A percentile compares a stretch with the other conserved stretches of the same genome.
Evolutionary conservation across 2,888 invertebrate genomes (phyloP).

Genomic region (Stenolophus ochropezus): DNA sequence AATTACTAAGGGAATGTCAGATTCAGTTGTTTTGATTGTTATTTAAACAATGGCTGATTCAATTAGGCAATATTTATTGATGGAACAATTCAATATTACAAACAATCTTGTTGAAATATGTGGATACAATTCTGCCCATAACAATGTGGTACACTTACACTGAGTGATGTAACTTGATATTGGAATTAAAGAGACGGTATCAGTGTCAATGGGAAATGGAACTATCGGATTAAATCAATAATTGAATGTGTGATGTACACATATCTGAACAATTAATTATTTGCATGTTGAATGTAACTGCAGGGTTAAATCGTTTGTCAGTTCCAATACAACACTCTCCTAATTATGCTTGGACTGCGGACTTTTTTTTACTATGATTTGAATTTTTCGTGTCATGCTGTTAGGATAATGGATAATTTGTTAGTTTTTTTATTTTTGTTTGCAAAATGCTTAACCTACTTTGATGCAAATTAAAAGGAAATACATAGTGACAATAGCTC

Average conservation of each 20-base stretch:
- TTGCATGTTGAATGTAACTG: neutral
- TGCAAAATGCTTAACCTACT: neutral
- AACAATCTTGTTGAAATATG: no score
- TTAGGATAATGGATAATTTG: neutral
- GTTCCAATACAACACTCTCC: neutral
- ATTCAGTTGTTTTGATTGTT: no score
- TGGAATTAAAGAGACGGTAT: neutral
- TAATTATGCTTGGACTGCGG: neutral
- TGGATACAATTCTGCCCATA: no score
- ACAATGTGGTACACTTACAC: no score
- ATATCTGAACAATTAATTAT: slow-evolving; percentile 24
- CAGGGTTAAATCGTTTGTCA: slow-evolving; percentile 26
- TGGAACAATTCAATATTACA: no score
- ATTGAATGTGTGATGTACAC: slow-evolving; percentile 20
- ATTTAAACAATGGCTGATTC: no score
- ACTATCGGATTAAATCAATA: slow-evolving; percentile 25
- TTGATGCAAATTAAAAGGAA: neutral
- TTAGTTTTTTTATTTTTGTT: neutral
- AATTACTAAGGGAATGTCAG: no score
- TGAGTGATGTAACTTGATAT: no score
- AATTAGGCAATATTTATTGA: no score
- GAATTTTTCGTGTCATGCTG: slow-evolving; percentile 9
- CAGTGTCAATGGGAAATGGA: neutral
- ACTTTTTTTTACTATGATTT: neutral
- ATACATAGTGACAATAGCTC: no score